Evolutionary conservation across 2,113 vertebrate species (phyloP).

Genomic region (Myxocyprinus asiaticus): DNA sequence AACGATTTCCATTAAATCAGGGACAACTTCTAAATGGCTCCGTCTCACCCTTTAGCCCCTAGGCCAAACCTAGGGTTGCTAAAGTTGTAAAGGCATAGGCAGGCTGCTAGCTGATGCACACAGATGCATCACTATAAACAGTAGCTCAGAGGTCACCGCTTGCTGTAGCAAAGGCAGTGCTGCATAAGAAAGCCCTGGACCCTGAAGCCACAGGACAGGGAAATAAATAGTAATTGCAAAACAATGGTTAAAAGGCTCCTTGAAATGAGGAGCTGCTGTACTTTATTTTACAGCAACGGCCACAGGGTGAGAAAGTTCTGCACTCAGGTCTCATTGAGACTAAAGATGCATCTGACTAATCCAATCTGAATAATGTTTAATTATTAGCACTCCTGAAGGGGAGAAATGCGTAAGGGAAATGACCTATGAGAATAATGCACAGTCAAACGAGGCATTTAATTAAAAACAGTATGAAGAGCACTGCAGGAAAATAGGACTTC

Average conservation of each 20-base stretch:
- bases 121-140: conserved; percentile 42
- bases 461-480: conserved; percentile 37
- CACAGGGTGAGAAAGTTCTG: conserved; percentile 32
- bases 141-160: conserved; percentile 22
- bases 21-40: conserved; percentile 41
- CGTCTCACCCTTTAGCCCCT: conserved; percentile 28
- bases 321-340: conserved; percentile 28
- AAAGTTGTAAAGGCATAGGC: conserved; percentile 13
- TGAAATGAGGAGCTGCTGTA: conserved; percentile 22
- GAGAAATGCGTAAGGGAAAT: conserved; percentile 43
- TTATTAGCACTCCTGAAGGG: conserved; percentile 49
- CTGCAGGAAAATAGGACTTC: conserved; percentile 24
- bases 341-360: conserved; percentile 43
- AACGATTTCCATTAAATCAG: conserved; percentile 46
- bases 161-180: conserved; percentile 20
- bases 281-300: conserved; percentile 35
- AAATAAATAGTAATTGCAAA: conserved; percentile 53
- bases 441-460: conserved; percentile 52
- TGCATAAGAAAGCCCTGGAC: conserved; percentile 28
- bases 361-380: conserved; percentile 50
- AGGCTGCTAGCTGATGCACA: neutral
- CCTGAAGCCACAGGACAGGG: conserved; percentile 21
- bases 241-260: conserved; percentile 43
- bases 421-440: conserved; percentile 48
- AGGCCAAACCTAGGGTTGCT: conserved; percentile 31